Evolutionary conservation across 1,140 invertebrate species (phyloP), one percentile per base, ranked within the genome.

Genomic region (Dufourea novaeangliae): DNA sequence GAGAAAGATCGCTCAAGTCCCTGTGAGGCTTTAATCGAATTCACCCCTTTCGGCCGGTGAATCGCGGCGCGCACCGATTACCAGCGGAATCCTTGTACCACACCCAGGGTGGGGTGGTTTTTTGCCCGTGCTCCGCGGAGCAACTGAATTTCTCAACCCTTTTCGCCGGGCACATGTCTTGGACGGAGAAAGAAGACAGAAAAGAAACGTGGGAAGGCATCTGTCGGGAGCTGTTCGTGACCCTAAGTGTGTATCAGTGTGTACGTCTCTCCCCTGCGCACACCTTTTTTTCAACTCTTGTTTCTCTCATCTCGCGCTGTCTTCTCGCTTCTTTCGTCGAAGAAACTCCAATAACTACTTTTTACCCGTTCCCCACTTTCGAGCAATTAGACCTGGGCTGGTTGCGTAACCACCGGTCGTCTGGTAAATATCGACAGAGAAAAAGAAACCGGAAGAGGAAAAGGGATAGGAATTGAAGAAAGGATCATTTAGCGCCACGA

Each of bases 191-290:
- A n/a, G n/a, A n/a, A n/a, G n/a, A n/a, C n/a, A n/a, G n/a, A 81
- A 75, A 91, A 90, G 90, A 91, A 91, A 91, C 86, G 87, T 89
- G 87, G 85, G 84, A 89, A 88, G 88, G 88, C 89, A 91, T 90
- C 88, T 91, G 89, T 87, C 87, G 87, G 85, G 84, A 82, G 57
- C 75, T 76, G 78, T 83, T 67, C 74, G 52, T 79, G 64, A 78
- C 62, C n/a, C n/a, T n/a, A n/a, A n/a, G n/a, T n/a, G n/a, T n/a
- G n/a, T n/a, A n/a, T n/a, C n/a, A n/a, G n/a, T n/a, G n/a, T n/a
- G n/a, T n/a, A n/a, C n/a, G n/a, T n/a, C n/a, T 77, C 67, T 39
- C 39, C 82, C 78, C 46, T 50, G 46, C 46, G n/a, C 46, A n/a
- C 46, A n/a, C 46, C 46, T 50, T 74, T 69, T 75, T 64, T 61